Base-by-base conservation (phyloP, 2,888 invertebrate genomes). In the Ecdyonurus torrentis region DNA sequence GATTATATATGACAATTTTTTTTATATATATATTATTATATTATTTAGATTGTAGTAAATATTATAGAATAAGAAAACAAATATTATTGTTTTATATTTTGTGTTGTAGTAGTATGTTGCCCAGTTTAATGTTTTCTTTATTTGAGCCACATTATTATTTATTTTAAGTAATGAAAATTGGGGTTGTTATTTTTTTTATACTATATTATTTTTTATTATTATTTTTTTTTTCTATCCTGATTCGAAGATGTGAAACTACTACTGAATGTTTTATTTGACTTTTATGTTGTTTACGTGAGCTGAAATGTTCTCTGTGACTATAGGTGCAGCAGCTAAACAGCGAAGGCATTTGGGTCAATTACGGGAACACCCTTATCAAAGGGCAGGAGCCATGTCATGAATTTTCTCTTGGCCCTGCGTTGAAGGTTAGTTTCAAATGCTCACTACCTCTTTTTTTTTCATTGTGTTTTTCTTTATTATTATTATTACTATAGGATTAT, bases 351-450 rank as follows among this genome's bases (percentile, higher is more conserved):
- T 90, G 81, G 85, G 87, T 81, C 87, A 89, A 79, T 83, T 87
- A 79, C 84, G 95, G 85, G 93, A 94, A 81, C 94, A 95, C 86
- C 95, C 95, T 80, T 95, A 95, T 86, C 92, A 92, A 85, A 91
- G 94, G 85, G 89, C 91, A 81, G 87, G 87, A 80, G 78, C 79
- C 87, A 89, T 87, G 83, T 86, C 82, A 74, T 78, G 76, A 76
- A 75, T 70, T 70, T 71, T 70, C 71, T 71, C 37, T 37, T 37
- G 37, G 20, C 37, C 52, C 24, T 25, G 15, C 53, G 22, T 5
- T 15, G 5, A 61, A 61, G 61, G 61, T 61, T 61, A 61, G 61
- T 61, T 61, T 53, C 61, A 53, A n/a, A 22, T 60, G 50, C 25
- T 60, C 25, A 20, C 24, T 60, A 25, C 60, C 50, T 37, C 60